Base-by-base conservation (phyloP, 2,888 invertebrate genomes). In the Acronicta alni region DNA sequence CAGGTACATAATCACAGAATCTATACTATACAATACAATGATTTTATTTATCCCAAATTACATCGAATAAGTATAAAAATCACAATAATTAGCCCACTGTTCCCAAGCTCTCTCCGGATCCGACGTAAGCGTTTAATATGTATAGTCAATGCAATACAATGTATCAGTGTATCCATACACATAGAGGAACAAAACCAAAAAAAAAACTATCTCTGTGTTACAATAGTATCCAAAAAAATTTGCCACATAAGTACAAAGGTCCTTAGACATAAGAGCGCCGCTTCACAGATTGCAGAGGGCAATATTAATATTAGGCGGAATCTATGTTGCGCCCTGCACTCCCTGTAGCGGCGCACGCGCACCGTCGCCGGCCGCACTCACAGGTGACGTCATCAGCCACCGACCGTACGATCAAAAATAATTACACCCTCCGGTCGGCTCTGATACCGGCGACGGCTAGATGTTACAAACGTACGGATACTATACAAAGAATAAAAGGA, bases 131-230 rank as follows among this genome's bases (percentile, higher is more conserved):
- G 81, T 93, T 93, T 93, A 93, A 89, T 77, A 78, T 77, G 78
- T 78, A 77, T 75, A 78, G 78, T 77, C 77, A 77, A 78, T 77
- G 70, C 72, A 77, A 77, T 77, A 77, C 76, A 77, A 77, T 72
- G 64, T 88, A 92, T 90, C 82, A 90, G 90, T 90, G 91, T 90
- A 89, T 90, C 86, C 86, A 90, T 92, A 94, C 90, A 94, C 87
- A 90, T 93, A 94, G 89, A 94, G 94, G 94, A 94, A 94, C 94
- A 94, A 94, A 93, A 94, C 90, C 93, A 91, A 91, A 93, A 89
- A 90, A 86, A 86, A 88, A 87, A 84, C 88, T 89, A 87, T 88
- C 87, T 77, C 72, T 75, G 71, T 62, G 83, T 89, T 89, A 88
- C 87, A 86, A 88, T 90, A 92, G 92, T 92, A 92, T 91, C 92